Base-by-base conservation (phyloP, 2,888 invertebrate genomes). In the Melolontha melolontha region DNA sequence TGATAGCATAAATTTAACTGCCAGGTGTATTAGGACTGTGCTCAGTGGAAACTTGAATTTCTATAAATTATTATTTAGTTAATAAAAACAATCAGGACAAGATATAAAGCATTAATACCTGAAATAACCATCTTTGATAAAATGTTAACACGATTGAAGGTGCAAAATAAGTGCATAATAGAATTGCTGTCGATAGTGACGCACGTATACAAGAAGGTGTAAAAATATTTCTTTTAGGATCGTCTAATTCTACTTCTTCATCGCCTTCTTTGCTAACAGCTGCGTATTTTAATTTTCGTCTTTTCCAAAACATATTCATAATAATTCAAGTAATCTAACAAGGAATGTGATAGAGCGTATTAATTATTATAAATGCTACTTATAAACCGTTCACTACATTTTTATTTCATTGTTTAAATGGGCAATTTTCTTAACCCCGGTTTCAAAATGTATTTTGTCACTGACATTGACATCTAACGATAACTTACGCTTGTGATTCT, bases 111-210 rank as follows among this genome's bases (percentile, higher is more conserved):
- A 8, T 34, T 49, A 22, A 22, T 14, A 94, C 95, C 87, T 92
- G 91, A 72, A 95, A 88, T 64, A 98, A 89, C 91, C 94, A 93
- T 87, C 96, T 91, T 82, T 98, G 98, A 84, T 98, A 99, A 84
- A 98, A 99, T 8, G 97, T 98, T 63, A 99, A 88, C 51, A 96
- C 93, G 77, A 99, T 96, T 11, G 98, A 98, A 65, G 98, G 88
- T 10, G 91, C 87, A 81, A 97, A 96, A 84, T 98, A 98, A 52
- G 94, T 84, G 2, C 92, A 81, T 71, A 98, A 92, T 51, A 96
- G 82, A 54, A 80, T 69, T 41, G 80, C 71, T 7, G 83, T 84
- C 72, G 81, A 79, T 11, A 84, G 73, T 2, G 81, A 79, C 14
- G 81, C 76, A 78, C 82, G 81, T 54, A 82, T 66, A 70, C 82